Evolutionary conservation across 2,113 vertebrate genomes (phyloP).

Genomic region (Acanthisitta chloris): DNA sequence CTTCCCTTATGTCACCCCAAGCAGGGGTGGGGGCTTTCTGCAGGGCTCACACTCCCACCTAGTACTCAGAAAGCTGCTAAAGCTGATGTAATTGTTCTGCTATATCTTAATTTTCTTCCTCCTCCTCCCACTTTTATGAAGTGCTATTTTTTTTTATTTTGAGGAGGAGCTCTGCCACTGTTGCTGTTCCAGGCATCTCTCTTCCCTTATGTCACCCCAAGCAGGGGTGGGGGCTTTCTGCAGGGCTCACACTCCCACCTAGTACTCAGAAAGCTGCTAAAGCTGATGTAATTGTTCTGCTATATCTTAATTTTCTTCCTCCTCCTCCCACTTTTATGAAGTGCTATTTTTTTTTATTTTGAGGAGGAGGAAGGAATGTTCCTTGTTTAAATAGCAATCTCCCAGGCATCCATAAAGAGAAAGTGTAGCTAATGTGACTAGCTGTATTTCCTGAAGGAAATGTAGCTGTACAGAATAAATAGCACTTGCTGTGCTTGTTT

Average conservation of each 20-base stretch:
- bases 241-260: not conserved
- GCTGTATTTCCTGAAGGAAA: not conserved
- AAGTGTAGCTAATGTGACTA: not conserved
- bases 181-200: not conserved
- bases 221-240: not conserved
- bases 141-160: not conserved
- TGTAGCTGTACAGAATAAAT: conserved; percentile 6
- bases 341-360: not conserved
- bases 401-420: not conserved
- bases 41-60: not conserved
- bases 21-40: not conserved
- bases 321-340: not conserved
- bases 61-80: not conserved
- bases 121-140: not conserved
- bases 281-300: not conserved
- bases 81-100: not conserved
- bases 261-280: not conserved
- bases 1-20: not conserved
- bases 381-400: conserved; percentile 5
- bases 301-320: conserved; percentile 15
- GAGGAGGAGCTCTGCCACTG: not conserved
- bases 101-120: conserved; percentile 15
- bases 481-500: not conserved
- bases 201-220: not conserved
- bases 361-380: not conserved